Percentiles rank a stretch among this genome's conserved stretches.
These are phyloP conservation scores for Diuraphis noxia DNA, from an alignment of 1,140 invertebrate genomes.

Conservation along the genomic window DNA sequence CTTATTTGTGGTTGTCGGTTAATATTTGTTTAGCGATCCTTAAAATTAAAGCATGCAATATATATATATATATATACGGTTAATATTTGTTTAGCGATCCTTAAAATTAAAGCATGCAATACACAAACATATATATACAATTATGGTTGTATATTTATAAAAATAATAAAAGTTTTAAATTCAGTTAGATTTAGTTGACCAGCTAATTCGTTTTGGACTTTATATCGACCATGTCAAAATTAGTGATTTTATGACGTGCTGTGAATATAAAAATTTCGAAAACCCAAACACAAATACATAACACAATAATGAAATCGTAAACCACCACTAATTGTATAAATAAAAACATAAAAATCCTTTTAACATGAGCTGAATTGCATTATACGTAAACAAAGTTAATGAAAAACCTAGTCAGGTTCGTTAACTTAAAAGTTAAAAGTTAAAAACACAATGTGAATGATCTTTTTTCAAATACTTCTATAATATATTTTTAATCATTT, in stretches of 20 bases:
- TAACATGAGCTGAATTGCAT: background rate
- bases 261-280: background rate
- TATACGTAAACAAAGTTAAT: background rate
- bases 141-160: background rate
- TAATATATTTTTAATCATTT: background rate
- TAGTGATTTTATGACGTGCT: background rate
- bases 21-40: background rate
- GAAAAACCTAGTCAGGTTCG: background rate
- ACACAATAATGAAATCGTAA: background rate
- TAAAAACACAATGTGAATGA: background rate
- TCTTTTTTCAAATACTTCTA: constrained; percentile 3
- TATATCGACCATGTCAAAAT: background rate
- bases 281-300: background rate
- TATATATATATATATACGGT: background rate
- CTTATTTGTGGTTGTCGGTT: background rate
- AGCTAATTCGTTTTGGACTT: background rate
- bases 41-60: background rate
- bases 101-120: background rate
- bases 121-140: background rate
- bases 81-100: background rate
- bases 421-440: no score
- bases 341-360: constrained; percentile 25
- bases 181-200: background rate
- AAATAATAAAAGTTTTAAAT: background rate
- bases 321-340: constrained; percentile 10